Evolutionary conservation across 1,140 invertebrate species (phyloP).

Genomic region (Agrilus planipennis): DNA sequence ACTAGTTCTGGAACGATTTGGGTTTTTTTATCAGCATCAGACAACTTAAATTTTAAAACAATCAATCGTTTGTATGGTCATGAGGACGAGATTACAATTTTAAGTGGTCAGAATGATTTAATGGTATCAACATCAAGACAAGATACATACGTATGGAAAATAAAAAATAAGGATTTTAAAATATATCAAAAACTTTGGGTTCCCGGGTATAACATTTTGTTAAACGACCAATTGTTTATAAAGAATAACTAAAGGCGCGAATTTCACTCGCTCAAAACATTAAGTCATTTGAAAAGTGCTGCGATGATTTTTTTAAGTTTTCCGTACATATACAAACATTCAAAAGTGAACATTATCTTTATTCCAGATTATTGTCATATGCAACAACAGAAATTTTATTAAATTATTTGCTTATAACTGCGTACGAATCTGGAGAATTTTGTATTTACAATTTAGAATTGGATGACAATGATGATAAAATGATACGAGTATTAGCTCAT

Average conservation of each 20-base stretch:
- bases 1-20: constrained; percentile 16
- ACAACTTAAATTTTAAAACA: constrained; percentile 10
- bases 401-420: constrained; percentile 9
- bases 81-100: constrained; percentile 13
- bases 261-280: too few relatives aligned
- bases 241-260: too few relatives aligned
- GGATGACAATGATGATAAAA: constrained; percentile 7
- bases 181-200: constrained; percentile 13
- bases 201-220: constrained; percentile 13
- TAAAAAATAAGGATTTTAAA: constrained; percentile 8
- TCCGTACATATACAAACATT: too few relatives aligned
- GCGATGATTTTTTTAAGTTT: too few relatives aligned
- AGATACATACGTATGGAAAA: constrained; percentile 15
- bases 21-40: constrained; percentile 10
- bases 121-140: constrained; percentile 15
- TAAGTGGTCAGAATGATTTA: constrained; percentile 12
- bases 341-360: too few relatives aligned
- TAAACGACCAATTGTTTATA: too few relatives aligned
- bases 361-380: constrained; percentile 8
- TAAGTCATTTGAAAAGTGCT: too few relatives aligned
- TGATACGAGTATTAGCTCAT: constrained; percentile 7
- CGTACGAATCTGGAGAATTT: constrained; percentile 11
- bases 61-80: constrained; percentile 13
- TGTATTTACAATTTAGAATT: constrained; percentile 10
- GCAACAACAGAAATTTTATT: constrained; percentile 6